Base-by-base conservation (phyloP, 2,888 invertebrate species). In the Polymixis flavicincta region DNA sequence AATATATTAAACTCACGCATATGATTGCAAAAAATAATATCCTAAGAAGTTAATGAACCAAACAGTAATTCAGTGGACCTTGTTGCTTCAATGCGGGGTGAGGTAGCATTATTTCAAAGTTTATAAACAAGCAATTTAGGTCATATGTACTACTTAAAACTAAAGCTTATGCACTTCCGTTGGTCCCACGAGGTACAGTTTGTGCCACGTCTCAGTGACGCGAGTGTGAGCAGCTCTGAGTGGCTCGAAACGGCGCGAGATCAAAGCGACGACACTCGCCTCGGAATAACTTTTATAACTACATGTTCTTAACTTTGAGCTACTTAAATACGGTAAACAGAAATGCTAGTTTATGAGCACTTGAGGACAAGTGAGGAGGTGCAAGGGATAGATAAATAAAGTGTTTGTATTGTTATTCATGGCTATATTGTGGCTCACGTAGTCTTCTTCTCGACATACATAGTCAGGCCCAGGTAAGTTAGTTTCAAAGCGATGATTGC, bases 201-300 rank as follows among this genome's bases (percentile, higher is more conserved):
- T 52, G n/a, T 59, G 25, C 25, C 19, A 6, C 8, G 19, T 48
- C n/a, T 65, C 37, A 65, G 60, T 25, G 9, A 25, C 25, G 22
- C 37, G 57, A 59, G 64, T n/a, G 55, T 37, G 37, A 54, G 52
- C 28, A 22, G 8, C 52, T 42, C 32, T n/a, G 42, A 17, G 22
- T 25, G 19, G 60, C 55, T 61, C 32, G 42, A 79, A 60, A 65
- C 65, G 32, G 19, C 17, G 0, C 1, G 50, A 60, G 54, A 78
- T 79, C 72, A 71, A 55, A 72, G 73, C n/a, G 65, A 65, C 28
- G 57, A 57, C 42, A 37, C 50, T 55, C 17, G 19, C 60, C 17
- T 17, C 22, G 50, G 25, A 66, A 61, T 60, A 22, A 48, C 54
- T 66, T 71, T 42, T 60, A 54, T 25, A 45, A 54, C n/a, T 65